These are phyloP conservation scores for Drosophila cracens DNA, from an alignment of 2,888 invertebrate species.

Conservation along the genomic window DNA sequence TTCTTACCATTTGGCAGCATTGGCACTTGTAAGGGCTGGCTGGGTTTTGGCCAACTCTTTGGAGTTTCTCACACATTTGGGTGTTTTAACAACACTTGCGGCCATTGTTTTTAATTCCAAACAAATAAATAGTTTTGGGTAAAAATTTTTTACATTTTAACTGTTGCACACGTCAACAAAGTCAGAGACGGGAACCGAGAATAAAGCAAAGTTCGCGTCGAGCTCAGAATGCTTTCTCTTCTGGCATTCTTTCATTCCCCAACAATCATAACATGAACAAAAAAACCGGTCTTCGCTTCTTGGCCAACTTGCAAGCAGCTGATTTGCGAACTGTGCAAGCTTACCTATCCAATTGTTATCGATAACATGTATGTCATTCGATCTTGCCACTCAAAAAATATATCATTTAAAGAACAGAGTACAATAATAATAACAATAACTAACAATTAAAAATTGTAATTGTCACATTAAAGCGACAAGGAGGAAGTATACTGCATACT, in stretches of 20 bases:
- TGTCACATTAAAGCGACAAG: background rate
- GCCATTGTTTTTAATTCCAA: constrained; percentile 37
- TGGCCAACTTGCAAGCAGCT: constrained; percentile 43
- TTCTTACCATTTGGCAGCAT: constrained; percentile 51
- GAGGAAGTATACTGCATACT: constrained; percentile 1
- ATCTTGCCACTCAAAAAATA: no score
- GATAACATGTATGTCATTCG: constrained; percentile 20
- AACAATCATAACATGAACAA: constrained; percentile 44
- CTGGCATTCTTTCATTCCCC: constrained; percentile 48
- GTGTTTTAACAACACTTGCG: constrained; percentile 64
- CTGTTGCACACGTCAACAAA: constrained; percentile 71
- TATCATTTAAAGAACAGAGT: background rate
- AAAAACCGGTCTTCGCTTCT: constrained; percentile 62
- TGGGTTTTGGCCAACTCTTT: constrained; percentile 24
- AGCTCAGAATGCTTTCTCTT: constrained; percentile 70
- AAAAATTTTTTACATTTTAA: constrained; percentile 35
- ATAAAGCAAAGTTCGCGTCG: constrained; percentile 9
- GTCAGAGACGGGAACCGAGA: constrained; percentile 12
- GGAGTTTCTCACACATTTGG: constrained; percentile 50
- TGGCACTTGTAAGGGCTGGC: background rate
- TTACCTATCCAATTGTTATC: constrained; percentile 33
- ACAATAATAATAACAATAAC: background rate
- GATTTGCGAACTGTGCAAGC: constrained; percentile 25
- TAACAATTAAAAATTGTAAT: background rate
- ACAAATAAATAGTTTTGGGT: background rate